Conservation (phyloP, 2,113 vertebrate species). For the Salminus brasiliensis region DNA sequence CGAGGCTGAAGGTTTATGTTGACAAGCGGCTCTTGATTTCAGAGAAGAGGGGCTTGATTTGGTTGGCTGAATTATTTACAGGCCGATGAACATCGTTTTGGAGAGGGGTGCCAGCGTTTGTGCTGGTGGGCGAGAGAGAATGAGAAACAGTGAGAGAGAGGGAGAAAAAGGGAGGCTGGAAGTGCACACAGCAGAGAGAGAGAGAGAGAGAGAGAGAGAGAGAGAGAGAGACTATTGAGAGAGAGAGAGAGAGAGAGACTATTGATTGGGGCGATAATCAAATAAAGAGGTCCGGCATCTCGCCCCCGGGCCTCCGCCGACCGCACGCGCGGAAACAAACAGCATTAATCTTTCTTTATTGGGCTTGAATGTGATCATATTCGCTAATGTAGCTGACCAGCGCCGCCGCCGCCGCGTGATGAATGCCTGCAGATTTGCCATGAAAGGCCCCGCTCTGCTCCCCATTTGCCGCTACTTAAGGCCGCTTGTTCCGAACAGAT, state of each 20-base stretch:
- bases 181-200: neutral
- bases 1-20: neutral
- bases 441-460: slow-evolving; percentile 65
- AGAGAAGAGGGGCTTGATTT: slow-evolving; percentile 22
- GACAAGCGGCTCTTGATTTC: slow-evolving; percentile 30
- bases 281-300: slow-evolving; percentile 15
- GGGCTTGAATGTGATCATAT: slow-evolving; percentile 17
- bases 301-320: neutral
- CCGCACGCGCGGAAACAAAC: slow-evolving; percentile 8
- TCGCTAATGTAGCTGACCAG: slow-evolving; percentile 30
- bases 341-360: slow-evolving; percentile 1
- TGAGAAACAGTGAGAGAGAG: neutral
- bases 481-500: slow-evolving; percentile 61
- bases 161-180: neutral
- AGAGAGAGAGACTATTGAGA: neutral
- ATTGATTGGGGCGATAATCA: slow-evolving; percentile 6
- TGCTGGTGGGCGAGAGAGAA: too few species aligned
- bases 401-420: slow-evolving; percentile 69
- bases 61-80: slow-evolving; percentile 8
- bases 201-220: neutral
- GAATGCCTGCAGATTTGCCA: slow-evolving; percentile 68
- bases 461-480: slow-evolving; percentile 51
- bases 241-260: neutral
- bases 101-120: too few species aligned
- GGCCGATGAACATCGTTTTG: too few species aligned